Evolutionary conservation across 1,140 invertebrate genomes (phyloP).

Genomic region (Dinothrombium tinctorium): DNA sequence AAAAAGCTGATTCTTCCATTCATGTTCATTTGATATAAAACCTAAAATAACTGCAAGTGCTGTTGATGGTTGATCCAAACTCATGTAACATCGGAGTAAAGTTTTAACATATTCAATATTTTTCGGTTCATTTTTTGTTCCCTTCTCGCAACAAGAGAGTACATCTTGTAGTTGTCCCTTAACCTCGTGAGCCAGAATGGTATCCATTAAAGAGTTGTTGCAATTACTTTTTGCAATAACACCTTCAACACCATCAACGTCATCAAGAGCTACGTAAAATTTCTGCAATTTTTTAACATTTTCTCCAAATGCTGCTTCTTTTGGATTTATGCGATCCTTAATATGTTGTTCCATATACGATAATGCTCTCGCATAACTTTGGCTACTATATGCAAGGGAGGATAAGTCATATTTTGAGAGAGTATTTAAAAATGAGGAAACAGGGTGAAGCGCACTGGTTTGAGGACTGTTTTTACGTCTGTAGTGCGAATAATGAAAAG

Average conservation of each 20-base stretch:
- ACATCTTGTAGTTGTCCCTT: conserved; percentile 28
- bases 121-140: conserved; percentile 20
- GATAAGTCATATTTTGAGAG: neutral
- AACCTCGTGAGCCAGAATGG: conserved; percentile 27
- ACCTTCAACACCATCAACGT: conserved; percentile 32
- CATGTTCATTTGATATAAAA: conserved; percentile 14
- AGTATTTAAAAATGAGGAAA: neutral
- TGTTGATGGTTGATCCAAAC: conserved; percentile 26
- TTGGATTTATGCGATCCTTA: conserved; percentile 1
- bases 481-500: neutral
- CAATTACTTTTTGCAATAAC: conserved; percentile 23
- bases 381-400: conserved; percentile 13
- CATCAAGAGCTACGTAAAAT: conserved; percentile 30
- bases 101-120: conserved; percentile 23
- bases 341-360: conserved; percentile 25
- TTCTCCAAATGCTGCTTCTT: neutral
- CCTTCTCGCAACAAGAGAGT: conserved; percentile 29
- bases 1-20: conserved; percentile 22
- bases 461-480: neutral
- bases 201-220: conserved; percentile 24
- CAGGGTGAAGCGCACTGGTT: neutral
- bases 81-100: conserved; percentile 26
- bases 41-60: conserved; percentile 19
- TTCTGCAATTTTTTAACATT: conserved; percentile 20
- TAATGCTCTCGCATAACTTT: conserved; percentile 28